A percentile compares a stretch with the other conserved stretches of the same genome.
These are phyloP conservation scores for Parnassius orleans DNA, from an alignment of 2,888 invertebrate species.

Conservation along the genomic window DNA sequence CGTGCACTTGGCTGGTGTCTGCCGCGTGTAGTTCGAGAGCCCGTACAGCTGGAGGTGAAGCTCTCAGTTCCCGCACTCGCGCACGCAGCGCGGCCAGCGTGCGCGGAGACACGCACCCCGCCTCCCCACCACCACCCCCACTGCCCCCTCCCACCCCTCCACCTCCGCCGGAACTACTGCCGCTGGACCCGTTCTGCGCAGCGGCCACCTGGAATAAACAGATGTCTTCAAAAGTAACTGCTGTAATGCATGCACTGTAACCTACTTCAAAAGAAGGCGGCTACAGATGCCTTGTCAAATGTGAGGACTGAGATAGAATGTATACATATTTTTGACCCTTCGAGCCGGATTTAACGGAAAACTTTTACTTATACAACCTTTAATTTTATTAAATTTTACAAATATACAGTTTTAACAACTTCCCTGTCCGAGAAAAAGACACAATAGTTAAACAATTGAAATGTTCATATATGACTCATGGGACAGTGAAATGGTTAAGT, in stretches of 20 bases:
- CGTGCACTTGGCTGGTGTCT: slow-evolving; percentile 88
- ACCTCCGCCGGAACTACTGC: slow-evolving; percentile 15
- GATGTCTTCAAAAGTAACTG: too few relatives aligned
- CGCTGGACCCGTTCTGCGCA: slow-evolving; percentile 31
- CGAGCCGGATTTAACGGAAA: not conserved
- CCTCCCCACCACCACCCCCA: slow-evolving; percentile 27
- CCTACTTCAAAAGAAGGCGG: too few relatives aligned
- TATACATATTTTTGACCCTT: not conserved
- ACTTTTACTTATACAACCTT: too few relatives aligned
- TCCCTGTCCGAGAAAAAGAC: too few relatives aligned
- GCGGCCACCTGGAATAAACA: slow-evolving; percentile 47
- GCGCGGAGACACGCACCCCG: slow-evolving; percentile 83
- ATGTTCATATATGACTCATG: too few relatives aligned
- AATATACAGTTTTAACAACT: too few relatives aligned
- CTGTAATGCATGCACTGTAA: too few relatives aligned
- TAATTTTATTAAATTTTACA: not conserved
- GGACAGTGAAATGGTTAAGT: too few relatives aligned
- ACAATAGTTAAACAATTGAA: too few relatives aligned
- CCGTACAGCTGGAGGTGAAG: slow-evolving; percentile 88
- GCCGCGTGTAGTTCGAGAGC: slow-evolving; percentile 88
- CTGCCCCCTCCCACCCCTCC: slow-evolving; percentile 15
- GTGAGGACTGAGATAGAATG: not conserved
- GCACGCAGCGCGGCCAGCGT: slow-evolving; percentile 90
- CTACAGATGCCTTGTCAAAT: too few relatives aligned
- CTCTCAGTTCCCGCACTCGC: slow-evolving; percentile 90